Evolutionary conservation across 2,888 invertebrate genomes (phyloP).

Genomic region (Sesia apiformis): DNA sequence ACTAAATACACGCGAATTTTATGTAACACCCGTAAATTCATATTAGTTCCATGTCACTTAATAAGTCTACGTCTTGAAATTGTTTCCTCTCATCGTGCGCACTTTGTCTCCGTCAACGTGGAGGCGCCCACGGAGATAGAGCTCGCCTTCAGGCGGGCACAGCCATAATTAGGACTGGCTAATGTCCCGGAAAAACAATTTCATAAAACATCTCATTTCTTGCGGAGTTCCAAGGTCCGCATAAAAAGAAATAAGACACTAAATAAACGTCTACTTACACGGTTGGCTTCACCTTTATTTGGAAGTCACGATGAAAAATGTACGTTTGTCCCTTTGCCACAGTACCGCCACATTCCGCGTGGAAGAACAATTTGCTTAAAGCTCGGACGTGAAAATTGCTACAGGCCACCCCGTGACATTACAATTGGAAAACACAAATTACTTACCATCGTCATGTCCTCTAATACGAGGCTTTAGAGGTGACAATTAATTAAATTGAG

Average conservation of each 20-base stretch:
- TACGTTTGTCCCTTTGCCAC: constrained; percentile 25
- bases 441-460: constrained; percentile 10
- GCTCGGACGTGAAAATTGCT: constrained; percentile 39
- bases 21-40: constrained; percentile 26
- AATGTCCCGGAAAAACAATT: constrained; percentile 72
- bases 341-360: constrained; percentile 42
- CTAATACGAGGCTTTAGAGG: constrained; percentile 29
- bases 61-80: constrained; percentile 41
- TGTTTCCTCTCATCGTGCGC: constrained; percentile 38
- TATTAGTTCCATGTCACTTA: constrained; percentile 45
- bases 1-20: no score
- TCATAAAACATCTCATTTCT: constrained; percentile 67
- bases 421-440: constrained; percentile 26
- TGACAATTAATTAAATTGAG: constrained; percentile 24
- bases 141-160: constrained; percentile 38
- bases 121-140: constrained; percentile 63
- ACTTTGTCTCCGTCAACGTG: constrained; percentile 66
- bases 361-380: constrained; percentile 45
- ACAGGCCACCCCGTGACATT: constrained; percentile 30
- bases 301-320: constrained; percentile 37
- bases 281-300: constrained; percentile 46
- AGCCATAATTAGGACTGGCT: constrained; percentile 64
- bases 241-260: constrained; percentile 66
- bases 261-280: constrained; percentile 62
- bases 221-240: constrained; percentile 29